Evolutionary conservation across 2,888 invertebrate genomes (phyloP).

Genomic region (Branchipolynoe longqiensis): DNA sequence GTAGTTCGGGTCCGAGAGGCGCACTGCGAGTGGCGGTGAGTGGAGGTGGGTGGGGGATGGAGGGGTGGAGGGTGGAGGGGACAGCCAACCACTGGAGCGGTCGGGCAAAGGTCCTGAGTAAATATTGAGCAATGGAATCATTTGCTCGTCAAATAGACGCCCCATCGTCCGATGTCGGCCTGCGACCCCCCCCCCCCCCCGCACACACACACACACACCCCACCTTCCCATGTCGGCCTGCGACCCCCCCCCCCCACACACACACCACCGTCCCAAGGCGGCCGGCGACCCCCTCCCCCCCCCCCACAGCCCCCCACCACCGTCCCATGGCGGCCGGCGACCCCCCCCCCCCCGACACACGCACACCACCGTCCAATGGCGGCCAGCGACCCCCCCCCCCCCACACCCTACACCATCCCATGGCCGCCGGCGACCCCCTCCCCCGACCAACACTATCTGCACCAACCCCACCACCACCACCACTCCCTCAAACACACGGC

Average conservation of each 20-base stretch:
- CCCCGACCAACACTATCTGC: too few species aligned
- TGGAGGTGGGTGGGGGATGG: neutral
- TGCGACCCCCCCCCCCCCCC: neutral
- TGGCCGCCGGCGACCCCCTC: too few species aligned
- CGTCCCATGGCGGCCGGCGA: conserved; percentile 1
- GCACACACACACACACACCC: neutral
- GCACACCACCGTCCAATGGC: neutral
- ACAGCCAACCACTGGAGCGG: neutral
- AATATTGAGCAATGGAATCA: conserved; percentile 51
- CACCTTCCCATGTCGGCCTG: too few species aligned
- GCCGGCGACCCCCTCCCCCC: too few species aligned
- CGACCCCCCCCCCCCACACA: neutral
- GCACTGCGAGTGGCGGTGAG: neutral
- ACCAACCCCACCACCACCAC: neutral
- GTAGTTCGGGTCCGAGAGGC: neutral
- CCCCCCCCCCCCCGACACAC: neutral
- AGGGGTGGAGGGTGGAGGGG: neutral
- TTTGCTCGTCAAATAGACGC: conserved; percentile 52
- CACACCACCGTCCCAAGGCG: too few species aligned
- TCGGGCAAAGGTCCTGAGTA: neutral
- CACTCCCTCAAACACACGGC: neutral
- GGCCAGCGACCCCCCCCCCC: neutral
- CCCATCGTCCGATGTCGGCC: neutral
- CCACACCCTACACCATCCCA: too few species aligned
- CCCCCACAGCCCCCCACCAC: too few species aligned